These are phyloP conservation scores for Hippotragus niger DNA, from an alignment of 2,113 vertebrate species.

Conservation along the genomic window DNA sequence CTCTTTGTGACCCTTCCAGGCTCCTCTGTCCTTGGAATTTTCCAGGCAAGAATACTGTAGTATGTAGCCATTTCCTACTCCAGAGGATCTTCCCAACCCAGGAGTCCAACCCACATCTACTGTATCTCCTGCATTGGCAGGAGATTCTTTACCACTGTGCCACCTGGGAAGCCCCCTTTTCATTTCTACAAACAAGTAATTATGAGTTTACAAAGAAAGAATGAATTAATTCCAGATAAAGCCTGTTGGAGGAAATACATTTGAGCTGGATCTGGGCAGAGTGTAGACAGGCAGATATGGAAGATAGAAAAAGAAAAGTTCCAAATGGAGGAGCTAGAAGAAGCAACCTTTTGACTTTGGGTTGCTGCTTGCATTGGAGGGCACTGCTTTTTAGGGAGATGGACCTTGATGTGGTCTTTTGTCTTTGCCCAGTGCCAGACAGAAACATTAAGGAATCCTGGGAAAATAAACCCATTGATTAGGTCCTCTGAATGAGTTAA, in stretches of 20 bases:
- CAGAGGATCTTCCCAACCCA: neutral
- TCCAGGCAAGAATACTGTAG: neutral
- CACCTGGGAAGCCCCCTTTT: neutral
- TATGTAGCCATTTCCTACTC: neutral
- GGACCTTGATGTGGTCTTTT: neutral
- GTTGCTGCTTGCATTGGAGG: neutral
- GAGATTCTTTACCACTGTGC: neutral
- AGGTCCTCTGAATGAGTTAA: neutral
- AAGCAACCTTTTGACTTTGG: neutral
- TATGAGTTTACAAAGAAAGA: neutral
- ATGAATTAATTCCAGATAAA: neutral
- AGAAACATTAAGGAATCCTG: neutral
- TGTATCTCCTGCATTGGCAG: neutral
- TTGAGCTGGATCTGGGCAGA: neutral
- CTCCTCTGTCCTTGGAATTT: neutral
- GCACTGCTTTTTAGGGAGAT: neutral
- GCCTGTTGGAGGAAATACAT: neutral
- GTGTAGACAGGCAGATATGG: neutral
- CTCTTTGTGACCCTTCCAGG: neutral
- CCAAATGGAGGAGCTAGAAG: neutral
- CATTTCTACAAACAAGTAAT: neutral
- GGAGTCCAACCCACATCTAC: neutral
- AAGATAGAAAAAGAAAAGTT: neutral
- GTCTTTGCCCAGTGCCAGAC: neutral
- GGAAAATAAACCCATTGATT: neutral